Base-by-base conservation (phyloP, 2,797 vertebrate species). In the Dendrocincla fuliginosa region DNA sequence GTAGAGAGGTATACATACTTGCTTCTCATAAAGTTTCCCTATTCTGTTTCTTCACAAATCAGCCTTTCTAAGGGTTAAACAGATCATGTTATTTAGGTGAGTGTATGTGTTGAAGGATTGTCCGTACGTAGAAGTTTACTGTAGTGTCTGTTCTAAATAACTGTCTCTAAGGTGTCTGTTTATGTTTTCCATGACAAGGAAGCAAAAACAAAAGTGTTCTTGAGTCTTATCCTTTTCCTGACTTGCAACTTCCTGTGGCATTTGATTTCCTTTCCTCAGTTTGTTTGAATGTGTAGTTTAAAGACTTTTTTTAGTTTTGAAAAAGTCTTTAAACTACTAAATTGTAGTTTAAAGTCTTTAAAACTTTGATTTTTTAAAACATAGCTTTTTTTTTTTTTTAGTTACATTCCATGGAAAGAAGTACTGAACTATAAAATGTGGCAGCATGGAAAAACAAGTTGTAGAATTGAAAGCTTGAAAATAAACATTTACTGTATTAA, bases 121-220 rank as follows among this genome's bases (percentile, higher is more conserved):
- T 30, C 47, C 79, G 39, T 42, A 16, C 15, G 22, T 65, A 22
- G 10, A 57, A 78, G 28, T 70, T 79, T 63, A 16, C 60, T 69
- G 17, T 47, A 60, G 44, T 47, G 25, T 80, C 39, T 91, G 2
- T 84, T 92, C 33, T 73, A 63, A 77, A 49, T 63, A 76, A 61
- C 27, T 32, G 46, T 73, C 23, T 84, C 67, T 89, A 47, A 84
- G 64, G 24, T 42, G 42, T 71, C 17, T 90, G 56, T 89, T 95
- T 87, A 57, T 59, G 19, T 79, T 95, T 94, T 79, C 70, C 15
- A 39, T 60, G 44, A 74, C 23, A 52, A 93, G 78, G 68, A 92
- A 92, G 87, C 90, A 89, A 83, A 95, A 95, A 18, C 67, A 85
- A 69, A 94, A 88, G 28, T 67, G 33, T 94, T 93, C 63, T 88